Percentiles rank a stretch among this genome's conserved stretches.
These are phyloP conservation scores for Muscicapa adusta DNA, from an alignment of 2,113 vertebrate genomes.

Conservation along the genomic window DNA sequence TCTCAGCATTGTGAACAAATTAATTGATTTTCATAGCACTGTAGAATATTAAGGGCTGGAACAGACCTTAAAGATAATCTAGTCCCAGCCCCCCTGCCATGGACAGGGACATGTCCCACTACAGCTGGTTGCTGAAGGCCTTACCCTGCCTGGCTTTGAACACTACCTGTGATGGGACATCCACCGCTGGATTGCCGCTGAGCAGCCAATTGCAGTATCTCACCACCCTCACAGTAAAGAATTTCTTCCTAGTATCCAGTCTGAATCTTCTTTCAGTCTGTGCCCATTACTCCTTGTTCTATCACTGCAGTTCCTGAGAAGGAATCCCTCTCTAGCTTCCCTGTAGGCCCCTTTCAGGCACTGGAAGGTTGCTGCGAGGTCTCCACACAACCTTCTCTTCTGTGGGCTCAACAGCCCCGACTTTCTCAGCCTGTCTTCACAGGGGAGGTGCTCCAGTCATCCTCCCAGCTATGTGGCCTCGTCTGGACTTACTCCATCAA, in stretches of 20 bases:
- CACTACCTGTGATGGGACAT: background rate
- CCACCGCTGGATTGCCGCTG: background rate
- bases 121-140: background rate
- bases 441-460: background rate
- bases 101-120: background rate
- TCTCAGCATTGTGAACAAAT: background rate
- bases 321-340: background rate
- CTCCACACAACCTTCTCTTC: background rate
- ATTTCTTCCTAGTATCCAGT: background rate
- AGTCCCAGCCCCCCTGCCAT: background rate
- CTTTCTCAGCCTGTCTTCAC: background rate
- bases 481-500: background rate
- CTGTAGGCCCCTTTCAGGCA: background rate
- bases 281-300: background rate
- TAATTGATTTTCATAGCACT: background rate
- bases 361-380: background rate
- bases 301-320: background rate
- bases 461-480: accelerated
- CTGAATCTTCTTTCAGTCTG: background rate
- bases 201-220: background rate
- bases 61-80: background rate
- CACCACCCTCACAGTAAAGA: background rate
- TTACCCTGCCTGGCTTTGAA: background rate
- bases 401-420: accelerated
- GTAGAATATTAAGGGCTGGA: background rate